Percentiles rank a stretch among this genome's conserved stretches.
phyloP scores from a whole-genome alignment of 2,888 invertebrate genomes.

The Lasioglossum vierecki region DNA sequence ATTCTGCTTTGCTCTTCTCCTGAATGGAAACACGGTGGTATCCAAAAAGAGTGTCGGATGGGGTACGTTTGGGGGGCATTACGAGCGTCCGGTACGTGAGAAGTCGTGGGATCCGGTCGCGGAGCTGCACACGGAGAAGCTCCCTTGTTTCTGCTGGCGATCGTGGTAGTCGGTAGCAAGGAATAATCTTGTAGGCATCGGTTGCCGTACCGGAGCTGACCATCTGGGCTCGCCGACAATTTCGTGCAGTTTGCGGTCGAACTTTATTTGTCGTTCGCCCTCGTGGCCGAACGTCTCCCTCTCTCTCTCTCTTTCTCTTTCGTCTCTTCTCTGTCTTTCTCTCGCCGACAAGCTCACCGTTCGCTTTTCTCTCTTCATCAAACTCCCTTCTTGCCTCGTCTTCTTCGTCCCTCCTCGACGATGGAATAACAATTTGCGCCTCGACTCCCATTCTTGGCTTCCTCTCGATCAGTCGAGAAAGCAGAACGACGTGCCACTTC shows the following conservation, averaged over 20 bases:
- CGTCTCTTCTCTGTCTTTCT: background rate
- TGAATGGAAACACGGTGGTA: slow-evolving; percentile 46
- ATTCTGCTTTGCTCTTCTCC: slow-evolving; percentile 36
- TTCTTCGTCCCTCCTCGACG: slow-evolving; percentile 24
- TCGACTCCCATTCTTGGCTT: slow-evolving; percentile 59
- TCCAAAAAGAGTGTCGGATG: slow-evolving; percentile 47
- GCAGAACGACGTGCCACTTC: slow-evolving; percentile 8
- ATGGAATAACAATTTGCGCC: slow-evolving; percentile 68
- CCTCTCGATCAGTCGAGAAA: slow-evolving; percentile 25
- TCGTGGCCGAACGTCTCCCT: slow-evolving; percentile 66
- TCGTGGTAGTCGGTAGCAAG: slow-evolving; percentile 71
- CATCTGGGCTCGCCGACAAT: slow-evolving; percentile 79
- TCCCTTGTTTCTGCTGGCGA: slow-evolving; percentile 62
- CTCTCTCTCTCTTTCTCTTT: slow-evolving; percentile 5
- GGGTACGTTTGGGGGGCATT: slow-evolving; percentile 70
- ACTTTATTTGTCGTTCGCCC: slow-evolving; percentile 79
- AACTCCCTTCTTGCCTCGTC: background rate
- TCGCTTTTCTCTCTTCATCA: slow-evolving; percentile 19
- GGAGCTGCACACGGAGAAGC: slow-evolving; percentile 37
- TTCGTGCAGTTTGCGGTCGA: slow-evolving; percentile 80
- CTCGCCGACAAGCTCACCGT: background rate
- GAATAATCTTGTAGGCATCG: slow-evolving; percentile 74
- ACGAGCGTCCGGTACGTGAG: slow-evolving; percentile 77
- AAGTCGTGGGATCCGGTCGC: slow-evolving; percentile 75
- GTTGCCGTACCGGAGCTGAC: slow-evolving; percentile 70